Conservation (phyloP, 2,797 vertebrate species). For the Protonibea diacanthus region DNA sequence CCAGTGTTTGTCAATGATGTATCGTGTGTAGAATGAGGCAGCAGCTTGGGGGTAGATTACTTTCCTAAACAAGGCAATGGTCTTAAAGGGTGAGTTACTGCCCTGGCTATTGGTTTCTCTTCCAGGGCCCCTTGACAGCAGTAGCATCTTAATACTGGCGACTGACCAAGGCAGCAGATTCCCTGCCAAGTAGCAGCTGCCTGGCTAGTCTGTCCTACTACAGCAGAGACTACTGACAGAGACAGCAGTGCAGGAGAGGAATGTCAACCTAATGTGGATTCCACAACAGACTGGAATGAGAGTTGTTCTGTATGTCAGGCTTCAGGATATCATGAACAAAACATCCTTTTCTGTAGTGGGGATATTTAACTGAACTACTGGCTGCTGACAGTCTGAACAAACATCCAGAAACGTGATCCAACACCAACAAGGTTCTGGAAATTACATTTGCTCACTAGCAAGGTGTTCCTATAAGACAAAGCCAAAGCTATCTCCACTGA, state of each 20-base stretch:
- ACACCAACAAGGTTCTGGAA: conserved; percentile 2
- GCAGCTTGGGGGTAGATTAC: conserved; percentile 69
- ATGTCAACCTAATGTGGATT: conserved; percentile 24
- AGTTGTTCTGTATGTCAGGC: conserved; percentile 2
- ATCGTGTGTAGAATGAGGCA: conserved; percentile 66
- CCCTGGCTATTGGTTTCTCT: conserved; percentile 69
- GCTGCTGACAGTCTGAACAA: conserved; percentile 14
- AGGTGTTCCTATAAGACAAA: conserved; percentile 23
- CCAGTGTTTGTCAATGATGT: conserved; percentile 77
- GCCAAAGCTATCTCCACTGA: conserved; percentile 2
- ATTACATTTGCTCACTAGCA: conserved; percentile 3
- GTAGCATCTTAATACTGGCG: conserved; percentile 78
- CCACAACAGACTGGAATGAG: conserved; percentile 1
- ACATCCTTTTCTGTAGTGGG: neutral
- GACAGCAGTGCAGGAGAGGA: neutral
- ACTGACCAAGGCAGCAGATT: conserved; percentile 60
- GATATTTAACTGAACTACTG: neutral
- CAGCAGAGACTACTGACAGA: conserved; percentile 46
- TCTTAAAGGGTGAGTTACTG: conserved; percentile 76
- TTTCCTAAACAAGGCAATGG: conserved; percentile 72
- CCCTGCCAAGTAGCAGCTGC: conserved; percentile 64
- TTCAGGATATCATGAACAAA: conserved; percentile 9
- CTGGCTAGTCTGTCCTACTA: conserved; percentile 37
- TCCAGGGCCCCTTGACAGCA: conserved; percentile 70
- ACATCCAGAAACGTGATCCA: conserved; percentile 5